Conservation (phyloP, 2,797 vertebrate species). For the Tragelaphus eurycerus region DNA sequence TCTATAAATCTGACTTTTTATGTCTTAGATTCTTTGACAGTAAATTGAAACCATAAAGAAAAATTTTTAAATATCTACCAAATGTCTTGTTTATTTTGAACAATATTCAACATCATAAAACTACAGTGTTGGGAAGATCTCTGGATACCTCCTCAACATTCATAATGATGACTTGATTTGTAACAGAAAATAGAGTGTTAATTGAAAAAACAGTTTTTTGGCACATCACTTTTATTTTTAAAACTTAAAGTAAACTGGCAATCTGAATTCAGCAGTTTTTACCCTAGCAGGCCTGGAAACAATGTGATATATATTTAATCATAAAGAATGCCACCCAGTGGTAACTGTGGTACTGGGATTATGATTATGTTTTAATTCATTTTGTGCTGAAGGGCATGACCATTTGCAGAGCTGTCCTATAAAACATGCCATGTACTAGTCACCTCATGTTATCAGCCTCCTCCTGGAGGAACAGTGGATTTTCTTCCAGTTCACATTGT, state of each 20-base stretch:
- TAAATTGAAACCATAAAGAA: conserved; percentile 34
- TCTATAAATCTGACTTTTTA: neutral
- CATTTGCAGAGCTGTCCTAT: neutral
- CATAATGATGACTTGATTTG: neutral
- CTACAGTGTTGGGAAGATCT: neutral
- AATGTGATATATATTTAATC: conserved; percentile 19
- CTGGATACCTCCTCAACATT: neutral
- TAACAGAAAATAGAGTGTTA: conserved; percentile 40
- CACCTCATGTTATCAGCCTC: neutral
- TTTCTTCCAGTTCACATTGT: neutral
- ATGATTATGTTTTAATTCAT: conserved; percentile 44
- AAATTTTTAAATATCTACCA: conserved; percentile 42
- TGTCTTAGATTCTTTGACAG: conserved; percentile 7
- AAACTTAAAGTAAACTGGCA: conserved; percentile 29
- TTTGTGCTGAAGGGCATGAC: conserved; percentile 30
- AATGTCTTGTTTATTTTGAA: conserved; percentile 21
- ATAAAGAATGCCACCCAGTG: conserved; percentile 23
- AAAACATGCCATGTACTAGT: neutral
- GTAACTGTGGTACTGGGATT: neutral
- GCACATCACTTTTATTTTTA: conserved; percentile 23
- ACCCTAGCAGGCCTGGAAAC: neutral
- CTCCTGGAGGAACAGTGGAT: neutral
- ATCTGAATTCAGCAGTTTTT: conserved; percentile 32
- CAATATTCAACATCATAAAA: neutral
- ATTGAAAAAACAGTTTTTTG: neutral